Base-by-base conservation (phyloP, 2,888 invertebrate genomes). In the Eudasyphora cyanicolor region DNA sequence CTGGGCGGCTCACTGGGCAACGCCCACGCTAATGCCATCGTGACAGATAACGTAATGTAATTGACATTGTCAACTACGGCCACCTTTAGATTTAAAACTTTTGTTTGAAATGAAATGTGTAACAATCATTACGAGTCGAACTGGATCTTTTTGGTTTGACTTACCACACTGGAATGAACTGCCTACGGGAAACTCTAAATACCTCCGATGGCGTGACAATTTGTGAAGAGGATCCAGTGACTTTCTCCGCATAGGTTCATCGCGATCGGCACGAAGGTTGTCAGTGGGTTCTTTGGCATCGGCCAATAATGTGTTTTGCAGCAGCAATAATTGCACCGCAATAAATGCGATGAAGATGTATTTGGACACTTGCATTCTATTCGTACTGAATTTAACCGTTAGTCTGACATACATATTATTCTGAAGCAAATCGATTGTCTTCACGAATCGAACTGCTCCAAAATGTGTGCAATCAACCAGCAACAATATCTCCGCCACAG, bases 21-120 rank as follows among this genome's bases (percentile, higher is more conserved):
- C 88, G 96, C 95, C 93, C 95, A 96, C 1, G 96, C 96, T 86
- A 96, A 90, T 0, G 96, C 96, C 0, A 95, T 95, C 0, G 96
- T 96, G 71, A 94, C 93, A 0, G 96, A 96, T 87, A 95, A 92
- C 5, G 95, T 93, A 84, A 95, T 94, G 77, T 91, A 90, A 84
- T 91, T 91, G 4, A 89, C 91, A 64, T 89, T 88, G 81, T 91
- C 92, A 19, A 91, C 90, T 70, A 91, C 88, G 57, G 91, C 90
- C 78, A 92, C 87, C 82, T 91, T 89, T 82, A 90, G 88, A 87
- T 92, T 92, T 78, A 85, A 89, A 51, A 91, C 90, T 90, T n/a
- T 60, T 24, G 77, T 70, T 17, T 6, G 21, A 60, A 76, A 79
- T 51, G 19, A 8, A 14, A 4, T 29, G 32, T 57, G 76, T 2